Evolutionary conservation across 2,888 invertebrate genomes (phyloP), one percentile per base, ranked within the genome.

Genomic region (Cheilosia urbana): DNA sequence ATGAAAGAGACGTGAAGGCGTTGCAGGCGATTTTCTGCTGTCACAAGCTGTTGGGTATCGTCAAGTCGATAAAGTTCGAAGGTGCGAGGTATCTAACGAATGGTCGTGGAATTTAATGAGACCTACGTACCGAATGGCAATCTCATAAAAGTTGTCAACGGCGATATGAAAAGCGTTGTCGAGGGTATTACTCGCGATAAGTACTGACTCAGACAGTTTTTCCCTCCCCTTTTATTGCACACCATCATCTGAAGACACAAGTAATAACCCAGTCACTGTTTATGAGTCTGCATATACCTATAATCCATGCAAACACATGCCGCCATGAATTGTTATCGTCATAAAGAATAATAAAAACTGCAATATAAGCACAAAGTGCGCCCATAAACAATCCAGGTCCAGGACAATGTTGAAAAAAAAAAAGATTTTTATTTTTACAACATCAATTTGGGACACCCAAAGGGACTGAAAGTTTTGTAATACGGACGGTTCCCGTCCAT

Each of bases 331-430:
- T 60, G 58, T 49, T 37, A 47, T 15, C 9, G 15, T 30, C 65
- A 58, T 75, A 75, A 75, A 73, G 65, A 24, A 60, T 40, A 71
- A 71, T 71, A 69, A 60, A 27, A 49, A 71, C 49, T 57, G 63
- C 65, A 47, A 57, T 75, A 75, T 57, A 57, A 49, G 40, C 57
- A 51, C 51, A 55, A 66, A 65, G 55, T 57, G 66, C 65, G 58
- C n/a, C 40, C 42, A 58, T 71, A 58, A 71, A 5, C 47, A 47
- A 47, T 45, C 30, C 19, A n/a, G 19, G 42, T 21, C 13, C 34
- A n/a, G 34, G 21, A n/a, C 34, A 27, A 47, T 2, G 21, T 4
- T 13, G 34, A 37, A 17, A 55, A 21, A 24, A 34, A 21, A 4
- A 51, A 15, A 2, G 30, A 51, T 66, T 51, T 51, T 11, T 47